phyloP scores from a whole-genome alignment of 2,888 invertebrate genomes.

The Dermolepida albohirtum region DNA sequence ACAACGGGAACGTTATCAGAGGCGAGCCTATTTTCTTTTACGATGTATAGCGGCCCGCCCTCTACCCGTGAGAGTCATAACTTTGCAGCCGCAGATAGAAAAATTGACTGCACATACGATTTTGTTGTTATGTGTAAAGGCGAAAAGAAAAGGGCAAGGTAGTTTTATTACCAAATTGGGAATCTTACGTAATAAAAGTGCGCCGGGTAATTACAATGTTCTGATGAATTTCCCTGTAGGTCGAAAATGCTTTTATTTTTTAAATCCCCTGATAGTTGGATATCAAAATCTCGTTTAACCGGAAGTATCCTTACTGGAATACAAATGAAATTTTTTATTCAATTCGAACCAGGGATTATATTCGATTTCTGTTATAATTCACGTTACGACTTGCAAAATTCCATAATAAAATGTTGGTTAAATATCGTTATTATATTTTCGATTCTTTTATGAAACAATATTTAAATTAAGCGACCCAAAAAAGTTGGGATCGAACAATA shows the following conservation, averaged over 20 bases:
- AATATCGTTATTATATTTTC: slow-evolving; percentile 23
- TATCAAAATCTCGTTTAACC: slow-evolving; percentile 62
- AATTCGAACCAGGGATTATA: slow-evolving; percentile 24
- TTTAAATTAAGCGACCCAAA: neutral
- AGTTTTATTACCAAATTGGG: slow-evolving; percentile 53
- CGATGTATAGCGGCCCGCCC: slow-evolving; percentile 48
- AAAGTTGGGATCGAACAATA: no score
- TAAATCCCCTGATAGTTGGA: slow-evolving; percentile 58
- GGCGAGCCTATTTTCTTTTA: slow-evolving; percentile 55
- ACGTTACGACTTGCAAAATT: slow-evolving; percentile 20
- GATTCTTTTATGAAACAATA: neutral
- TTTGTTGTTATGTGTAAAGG: slow-evolving; percentile 48
- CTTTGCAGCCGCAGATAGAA: slow-evolving; percentile 52
- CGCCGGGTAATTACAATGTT: slow-evolving; percentile 52
- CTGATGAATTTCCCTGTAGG: slow-evolving; percentile 52
- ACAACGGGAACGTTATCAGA: slow-evolving; percentile 48
- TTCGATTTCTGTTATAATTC: slow-evolving; percentile 32
- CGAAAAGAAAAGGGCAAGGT: slow-evolving; percentile 35
- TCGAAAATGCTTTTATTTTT: slow-evolving; percentile 48
- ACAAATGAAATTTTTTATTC: slow-evolving; percentile 57
- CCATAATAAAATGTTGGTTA: slow-evolving; percentile 29
- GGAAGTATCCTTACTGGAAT: slow-evolving; percentile 52
- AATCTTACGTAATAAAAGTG: slow-evolving; percentile 50
- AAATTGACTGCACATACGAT: slow-evolving; percentile 54
- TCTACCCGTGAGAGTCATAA: slow-evolving; percentile 52